Conservation (phyloP, 2,888 invertebrate species). For the Clostera curtula region DNA sequence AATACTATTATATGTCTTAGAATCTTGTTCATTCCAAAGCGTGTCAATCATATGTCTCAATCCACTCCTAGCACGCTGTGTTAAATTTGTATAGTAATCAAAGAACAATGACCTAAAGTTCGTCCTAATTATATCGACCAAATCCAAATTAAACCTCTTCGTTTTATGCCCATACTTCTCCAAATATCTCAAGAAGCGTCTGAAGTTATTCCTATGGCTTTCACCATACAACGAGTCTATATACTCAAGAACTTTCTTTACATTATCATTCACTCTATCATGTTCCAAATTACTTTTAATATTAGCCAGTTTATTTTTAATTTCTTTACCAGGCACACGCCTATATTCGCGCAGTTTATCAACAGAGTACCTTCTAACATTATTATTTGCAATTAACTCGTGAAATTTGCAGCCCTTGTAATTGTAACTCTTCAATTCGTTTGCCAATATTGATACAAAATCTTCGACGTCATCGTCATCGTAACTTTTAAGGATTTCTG, state of each 20-base stretch:
- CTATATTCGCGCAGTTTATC: conserved; percentile 22
- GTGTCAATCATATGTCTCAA: conserved; percentile 11
- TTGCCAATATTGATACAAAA: conserved; percentile 20
- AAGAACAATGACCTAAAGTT: conserved; percentile 30
- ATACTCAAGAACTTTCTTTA: conserved; percentile 21
- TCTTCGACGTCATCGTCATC: conserved; percentile 33
- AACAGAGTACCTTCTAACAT: conserved; percentile 22
- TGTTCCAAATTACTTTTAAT: conserved; percentile 12
- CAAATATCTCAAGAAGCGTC: conserved; percentile 23
- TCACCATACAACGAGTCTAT: conserved; percentile 33
- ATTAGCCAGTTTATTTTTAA: conserved; percentile 20
- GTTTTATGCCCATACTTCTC: conserved; percentile 22
- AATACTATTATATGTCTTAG: no score
- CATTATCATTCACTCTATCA: conserved; percentile 9
- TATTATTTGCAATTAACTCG: conserved; percentile 23
- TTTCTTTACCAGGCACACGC: conserved; percentile 12
- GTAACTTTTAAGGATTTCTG: conserved; percentile 24
- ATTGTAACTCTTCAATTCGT: conserved; percentile 33
- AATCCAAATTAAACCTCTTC: conserved; percentile 16
- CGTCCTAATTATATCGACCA: conserved; percentile 23
- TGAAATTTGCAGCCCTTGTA: conserved; percentile 30
- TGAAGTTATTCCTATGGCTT: conserved; percentile 20
- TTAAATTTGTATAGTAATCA: conserved; percentile 33
- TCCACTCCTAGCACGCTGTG: conserved; percentile 19
- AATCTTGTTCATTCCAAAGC: conserved; percentile 1